Percentiles rank a stretch among this genome's conserved stretches.
Conservation (phyloP, 2,797 vertebrate species). For the Tinamus major region DNA sequence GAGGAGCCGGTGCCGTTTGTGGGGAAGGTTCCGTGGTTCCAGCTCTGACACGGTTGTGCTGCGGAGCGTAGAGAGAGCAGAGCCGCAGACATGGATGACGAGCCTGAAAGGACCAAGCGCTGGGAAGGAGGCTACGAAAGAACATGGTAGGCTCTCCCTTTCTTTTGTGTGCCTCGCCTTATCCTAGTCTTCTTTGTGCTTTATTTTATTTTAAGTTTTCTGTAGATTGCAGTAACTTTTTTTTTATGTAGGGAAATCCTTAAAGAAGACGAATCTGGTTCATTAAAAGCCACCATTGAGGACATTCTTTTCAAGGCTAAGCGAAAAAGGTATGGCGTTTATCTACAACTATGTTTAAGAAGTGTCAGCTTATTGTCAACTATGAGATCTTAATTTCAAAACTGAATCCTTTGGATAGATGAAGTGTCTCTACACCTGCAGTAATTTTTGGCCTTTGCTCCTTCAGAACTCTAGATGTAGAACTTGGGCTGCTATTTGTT, state of each 20-base stretch:
- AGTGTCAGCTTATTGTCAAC: rapidly evolving
- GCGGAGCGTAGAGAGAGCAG: background rate
- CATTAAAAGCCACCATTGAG: constrained; percentile 93
- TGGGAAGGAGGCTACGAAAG: constrained; percentile 98
- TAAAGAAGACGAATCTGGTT: constrained; percentile 96
- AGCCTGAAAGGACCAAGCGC: constrained; percentile 93
- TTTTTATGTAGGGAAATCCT: constrained; percentile 88
- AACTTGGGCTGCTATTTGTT: background rate
- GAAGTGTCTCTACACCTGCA: background rate
- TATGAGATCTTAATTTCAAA: rapidly evolving
- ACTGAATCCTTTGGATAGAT: background rate
- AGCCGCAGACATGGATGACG: constrained; percentile 89
- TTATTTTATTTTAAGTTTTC: no score
- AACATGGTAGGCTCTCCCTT: constrained; percentile 86
- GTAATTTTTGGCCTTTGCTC: rapidly evolving
- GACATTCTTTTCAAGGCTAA: constrained; percentile 96
- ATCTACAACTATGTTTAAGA: rapidly evolving
- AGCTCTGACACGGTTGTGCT: background rate
- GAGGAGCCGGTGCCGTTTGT: background rate
- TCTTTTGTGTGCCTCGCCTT: background rate
- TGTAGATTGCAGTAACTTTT: background rate
- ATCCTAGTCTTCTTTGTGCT: no score
- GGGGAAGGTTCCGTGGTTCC: background rate
- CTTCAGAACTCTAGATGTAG: rapidly evolving
- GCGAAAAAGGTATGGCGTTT: constrained; percentile 86